Conservation (phyloP, 2,797 vertebrate genomes). For the Poecilia wingei region DNA sequence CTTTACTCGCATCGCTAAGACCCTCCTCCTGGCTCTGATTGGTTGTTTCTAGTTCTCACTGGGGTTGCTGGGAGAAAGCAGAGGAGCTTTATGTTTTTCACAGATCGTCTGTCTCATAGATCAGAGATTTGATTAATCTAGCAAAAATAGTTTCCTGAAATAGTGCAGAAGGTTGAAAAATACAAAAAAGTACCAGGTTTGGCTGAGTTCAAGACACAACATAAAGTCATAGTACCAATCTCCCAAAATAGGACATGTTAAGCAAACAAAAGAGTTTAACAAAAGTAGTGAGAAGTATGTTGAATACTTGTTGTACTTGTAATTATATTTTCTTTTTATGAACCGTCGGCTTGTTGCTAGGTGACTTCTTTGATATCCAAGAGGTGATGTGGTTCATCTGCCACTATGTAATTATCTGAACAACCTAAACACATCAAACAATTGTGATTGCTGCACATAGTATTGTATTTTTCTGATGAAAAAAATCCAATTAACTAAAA, state of each 20-base stretch:
- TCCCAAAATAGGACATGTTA: background rate
- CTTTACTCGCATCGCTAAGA: too few relatives aligned
- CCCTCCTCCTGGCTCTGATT: too few relatives aligned
- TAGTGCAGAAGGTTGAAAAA: background rate
- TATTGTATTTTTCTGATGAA: conserved; percentile 1
- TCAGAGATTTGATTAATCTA: background rate
- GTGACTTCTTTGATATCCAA: conserved; percentile 2
- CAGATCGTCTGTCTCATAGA: too few relatives aligned
- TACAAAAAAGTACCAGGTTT: background rate
- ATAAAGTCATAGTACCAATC: background rate
- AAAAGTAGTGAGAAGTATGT: background rate
- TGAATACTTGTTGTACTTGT: background rate
- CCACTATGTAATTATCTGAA: background rate
- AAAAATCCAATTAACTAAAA: background rate
- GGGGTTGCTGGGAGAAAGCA: too few relatives aligned
- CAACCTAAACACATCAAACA: background rate
- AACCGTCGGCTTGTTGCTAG: conserved; percentile 4
- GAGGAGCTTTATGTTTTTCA: background rate
- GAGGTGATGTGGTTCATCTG: background rate
- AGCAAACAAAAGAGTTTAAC: background rate
- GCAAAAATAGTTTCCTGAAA: background rate
- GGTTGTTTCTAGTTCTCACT: too few relatives aligned
- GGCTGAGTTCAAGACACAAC: background rate
- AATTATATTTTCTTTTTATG: background rate
- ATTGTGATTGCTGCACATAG: background rate